phyloP scores from a whole-genome alignment of 2,113 vertebrate genomes.

The Ciconia boyciana region DNA sequence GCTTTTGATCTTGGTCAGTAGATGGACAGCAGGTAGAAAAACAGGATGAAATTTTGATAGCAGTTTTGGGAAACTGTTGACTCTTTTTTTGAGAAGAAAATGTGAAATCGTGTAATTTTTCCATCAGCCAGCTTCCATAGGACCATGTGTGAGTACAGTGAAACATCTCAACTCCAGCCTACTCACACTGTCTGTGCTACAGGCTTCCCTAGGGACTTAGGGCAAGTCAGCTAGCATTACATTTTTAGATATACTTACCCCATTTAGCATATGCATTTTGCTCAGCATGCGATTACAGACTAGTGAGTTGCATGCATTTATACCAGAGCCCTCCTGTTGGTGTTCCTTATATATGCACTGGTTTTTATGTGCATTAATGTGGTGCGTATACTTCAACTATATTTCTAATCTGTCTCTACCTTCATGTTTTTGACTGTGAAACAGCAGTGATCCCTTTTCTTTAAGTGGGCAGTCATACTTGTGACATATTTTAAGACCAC shows the following conservation, averaged over 20 bases:
- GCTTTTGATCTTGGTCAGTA: background rate
- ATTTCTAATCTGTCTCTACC: background rate
- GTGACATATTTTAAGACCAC: background rate
- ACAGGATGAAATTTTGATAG: background rate
- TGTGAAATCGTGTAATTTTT: background rate
- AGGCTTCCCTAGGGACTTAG: background rate
- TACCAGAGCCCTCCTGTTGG: background rate
- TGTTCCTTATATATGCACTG: background rate
- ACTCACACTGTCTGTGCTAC: background rate
- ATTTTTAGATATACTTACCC: background rate
- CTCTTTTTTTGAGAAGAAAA: background rate
- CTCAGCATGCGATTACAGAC: background rate
- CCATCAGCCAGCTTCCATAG: background rate
- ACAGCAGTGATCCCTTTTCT: background rate
- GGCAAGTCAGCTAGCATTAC: background rate
- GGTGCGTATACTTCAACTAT: background rate
- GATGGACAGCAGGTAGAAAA: background rate
- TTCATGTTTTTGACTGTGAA: background rate
- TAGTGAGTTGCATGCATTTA: background rate
- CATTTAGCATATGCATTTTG: slow-evolving; percentile 17
- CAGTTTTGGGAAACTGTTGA: background rate
- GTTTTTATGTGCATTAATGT: background rate
- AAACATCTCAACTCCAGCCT: background rate
- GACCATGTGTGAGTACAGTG: background rate
- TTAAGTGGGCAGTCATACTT: background rate